phyloP scores from a whole-genome alignment of 2,888 invertebrate species.

The Plusia festucae region DNA sequence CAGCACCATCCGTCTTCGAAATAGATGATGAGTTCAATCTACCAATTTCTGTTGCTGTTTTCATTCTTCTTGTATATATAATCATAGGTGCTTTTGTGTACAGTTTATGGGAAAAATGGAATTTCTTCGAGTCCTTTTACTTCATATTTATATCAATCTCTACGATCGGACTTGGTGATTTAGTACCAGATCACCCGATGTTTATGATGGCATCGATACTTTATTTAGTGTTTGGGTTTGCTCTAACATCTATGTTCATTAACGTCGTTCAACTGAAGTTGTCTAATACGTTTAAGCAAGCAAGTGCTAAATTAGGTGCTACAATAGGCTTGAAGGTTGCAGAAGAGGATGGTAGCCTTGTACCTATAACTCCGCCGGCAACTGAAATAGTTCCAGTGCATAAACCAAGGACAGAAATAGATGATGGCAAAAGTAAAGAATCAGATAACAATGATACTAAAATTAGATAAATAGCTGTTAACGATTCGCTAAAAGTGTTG shows the following conservation, averaged over 20 bases:
- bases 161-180: slow-evolving; percentile 98
- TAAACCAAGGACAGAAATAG: slow-evolving; percentile 70
- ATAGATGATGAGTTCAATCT: slow-evolving; percentile 98
- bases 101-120: slow-evolving; percentile 94
- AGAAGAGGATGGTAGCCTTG: slow-evolving; percentile 91
- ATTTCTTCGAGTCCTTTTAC: slow-evolving; percentile 98
- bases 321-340: slow-evolving; percentile 94
- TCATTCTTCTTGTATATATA: slow-evolving; percentile 95
- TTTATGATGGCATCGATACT: slow-evolving; percentile 97
- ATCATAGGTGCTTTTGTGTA: slow-evolving; percentile 95
- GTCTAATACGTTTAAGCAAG: slow-evolving; percentile 95
- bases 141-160: slow-evolving; percentile 99
- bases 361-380: slow-evolving; percentile 82
- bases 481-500: slow-evolving; percentile 13
- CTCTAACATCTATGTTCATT: slow-evolving; percentile 98
- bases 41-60: slow-evolving; percentile 96
- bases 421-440: slow-evolving; percentile 71
- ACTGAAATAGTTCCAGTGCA: slow-evolving; percentile 83
- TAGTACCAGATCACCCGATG: slow-evolving; percentile 96
- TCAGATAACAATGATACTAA: slow-evolving; percentile 70
- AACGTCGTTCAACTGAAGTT: slow-evolving; percentile 97
- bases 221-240: slow-evolving; percentile 97
- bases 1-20: slow-evolving; percentile 93
- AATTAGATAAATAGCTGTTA: slow-evolving; percentile 68
- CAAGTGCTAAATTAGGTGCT: slow-evolving; percentile 95